Evolutionary conservation across 2,888 invertebrate species (phyloP).

Genomic region (Mesodorylaimus sp.): DNA sequence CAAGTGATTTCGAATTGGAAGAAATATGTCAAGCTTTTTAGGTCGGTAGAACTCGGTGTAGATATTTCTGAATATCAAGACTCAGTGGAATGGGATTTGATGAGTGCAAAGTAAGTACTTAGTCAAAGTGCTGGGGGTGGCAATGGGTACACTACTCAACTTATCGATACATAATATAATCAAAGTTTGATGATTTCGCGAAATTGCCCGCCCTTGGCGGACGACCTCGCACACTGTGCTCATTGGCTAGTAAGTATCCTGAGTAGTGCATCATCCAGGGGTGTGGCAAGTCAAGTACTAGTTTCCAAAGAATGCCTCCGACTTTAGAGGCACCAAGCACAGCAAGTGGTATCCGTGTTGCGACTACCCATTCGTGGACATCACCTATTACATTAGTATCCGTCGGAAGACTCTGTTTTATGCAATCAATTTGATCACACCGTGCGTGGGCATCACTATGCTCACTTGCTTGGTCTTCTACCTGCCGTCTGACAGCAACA

Average conservation of each 20-base stretch:
- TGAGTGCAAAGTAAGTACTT: conserved; percentile 39
- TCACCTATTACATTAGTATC: conserved; percentile 34
- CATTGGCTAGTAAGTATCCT: too few species aligned
- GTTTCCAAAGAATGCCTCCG: too few species aligned
- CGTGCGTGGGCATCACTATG: conserved; percentile 25
- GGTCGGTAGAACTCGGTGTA: conserved; percentile 20
- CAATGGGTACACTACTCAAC: too few species aligned
- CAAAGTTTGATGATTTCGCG: too few species aligned
- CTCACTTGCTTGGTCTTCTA: conserved; percentile 46
- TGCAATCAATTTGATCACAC: conserved; percentile 23
- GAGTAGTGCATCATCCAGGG: too few species aligned
- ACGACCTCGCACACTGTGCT: too few species aligned
- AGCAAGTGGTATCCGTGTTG: conserved; percentile 6
- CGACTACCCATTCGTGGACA: conserved; percentile 17
- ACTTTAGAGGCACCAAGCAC: too few species aligned
- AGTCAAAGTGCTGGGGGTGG: conserved; percentile 42
- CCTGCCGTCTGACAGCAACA: conserved; percentile 87
- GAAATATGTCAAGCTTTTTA: too few species aligned
- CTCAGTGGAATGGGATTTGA: conserved; percentile 27
- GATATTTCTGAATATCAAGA: conserved; percentile 21
- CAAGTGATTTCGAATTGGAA: too few species aligned
- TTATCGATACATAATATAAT: too few species aligned
- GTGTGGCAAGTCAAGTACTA: too few species aligned
- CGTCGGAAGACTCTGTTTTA: conserved; percentile 51
- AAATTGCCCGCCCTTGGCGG: too few species aligned